Percentiles rank a stretch among this genome's conserved stretches.
phyloP scores from a whole-genome alignment of 2,797 vertebrate species.

The Pitangus sulphuratus region DNA sequence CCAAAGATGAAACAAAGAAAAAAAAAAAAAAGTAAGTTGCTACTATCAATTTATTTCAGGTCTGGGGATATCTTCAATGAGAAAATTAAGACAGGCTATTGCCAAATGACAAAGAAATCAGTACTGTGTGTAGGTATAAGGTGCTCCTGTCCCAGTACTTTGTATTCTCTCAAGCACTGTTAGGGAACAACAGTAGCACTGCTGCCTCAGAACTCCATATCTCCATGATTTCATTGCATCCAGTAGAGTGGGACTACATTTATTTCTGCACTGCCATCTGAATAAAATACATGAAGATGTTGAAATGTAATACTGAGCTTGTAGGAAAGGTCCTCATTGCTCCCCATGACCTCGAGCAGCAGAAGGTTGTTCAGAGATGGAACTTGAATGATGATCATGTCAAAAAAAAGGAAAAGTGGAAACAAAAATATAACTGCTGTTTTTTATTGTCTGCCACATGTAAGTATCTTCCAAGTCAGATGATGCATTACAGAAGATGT shows the following conservation, averaged over 20 bases:
- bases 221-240: not conserved
- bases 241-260: not conserved
- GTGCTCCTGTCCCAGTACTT: not conserved
- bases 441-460: not conserved
- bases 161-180: not conserved
- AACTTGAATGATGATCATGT: not conserved
- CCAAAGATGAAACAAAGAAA: not conserved
- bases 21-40: not conserved
- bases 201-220: not conserved
- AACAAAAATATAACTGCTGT: not conserved
- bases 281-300: not conserved
- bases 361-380: not conserved
- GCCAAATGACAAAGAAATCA: not conserved
- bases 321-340: not conserved
- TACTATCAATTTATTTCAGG: not conserved
- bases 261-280: not conserved
- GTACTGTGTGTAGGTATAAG: not conserved
- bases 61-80: not conserved
- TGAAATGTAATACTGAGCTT: not conserved
- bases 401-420: not conserved
- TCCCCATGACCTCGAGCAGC: accelerated
- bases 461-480: not conserved
- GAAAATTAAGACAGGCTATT: not conserved
- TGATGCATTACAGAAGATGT: accelerated
- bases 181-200: not conserved